phyloP scores from a whole-genome alignment of 2,888 invertebrate species.

The Tanypteryx hageni region DNA sequence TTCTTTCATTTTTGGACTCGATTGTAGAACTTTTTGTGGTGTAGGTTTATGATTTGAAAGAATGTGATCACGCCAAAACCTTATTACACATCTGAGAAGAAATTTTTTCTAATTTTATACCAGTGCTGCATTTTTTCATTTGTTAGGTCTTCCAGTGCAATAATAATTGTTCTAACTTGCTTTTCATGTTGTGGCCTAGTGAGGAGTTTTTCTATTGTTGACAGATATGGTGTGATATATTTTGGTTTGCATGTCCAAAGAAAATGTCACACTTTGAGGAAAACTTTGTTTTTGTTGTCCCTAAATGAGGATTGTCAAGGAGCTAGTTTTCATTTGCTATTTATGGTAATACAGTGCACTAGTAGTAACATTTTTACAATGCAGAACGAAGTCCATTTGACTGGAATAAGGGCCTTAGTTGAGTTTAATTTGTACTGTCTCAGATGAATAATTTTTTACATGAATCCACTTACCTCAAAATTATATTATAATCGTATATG shows the following conservation, averaged over 20 bases:
- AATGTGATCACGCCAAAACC: slow-evolving; percentile 47
- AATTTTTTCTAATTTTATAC: slow-evolving; percentile 57
- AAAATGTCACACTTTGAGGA: not conserved
- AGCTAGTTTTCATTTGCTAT: slow-evolving; percentile 8
- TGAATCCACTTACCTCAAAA: slow-evolving; percentile 55
- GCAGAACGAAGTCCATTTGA: not conserved
- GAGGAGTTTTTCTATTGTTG: slow-evolving; percentile 18
- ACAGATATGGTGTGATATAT: slow-evolving; percentile 18
- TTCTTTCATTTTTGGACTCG: slow-evolving; percentile 48
- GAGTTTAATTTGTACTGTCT: not conserved
- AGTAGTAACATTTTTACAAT: not conserved
- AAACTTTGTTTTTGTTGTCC: not conserved
- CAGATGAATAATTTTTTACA: not conserved
- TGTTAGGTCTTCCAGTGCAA: slow-evolving; percentile 59
- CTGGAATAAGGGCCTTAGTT: not conserved
- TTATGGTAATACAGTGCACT: slow-evolving; percentile 31
- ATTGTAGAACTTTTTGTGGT: slow-evolving; percentile 44
- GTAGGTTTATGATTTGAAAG: slow-evolving; percentile 53
- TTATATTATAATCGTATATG: slow-evolving; percentile 40
- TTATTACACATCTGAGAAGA: slow-evolving; percentile 20
- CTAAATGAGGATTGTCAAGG: not conserved
- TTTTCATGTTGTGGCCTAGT: slow-evolving; percentile 11
- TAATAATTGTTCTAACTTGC: slow-evolving; percentile 39
- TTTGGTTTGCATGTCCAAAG: not conserved
- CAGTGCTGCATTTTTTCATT: slow-evolving; percentile 62